Conservation (phyloP, 2,797 vertebrate genomes). For the Syngnathus acus region DNA sequence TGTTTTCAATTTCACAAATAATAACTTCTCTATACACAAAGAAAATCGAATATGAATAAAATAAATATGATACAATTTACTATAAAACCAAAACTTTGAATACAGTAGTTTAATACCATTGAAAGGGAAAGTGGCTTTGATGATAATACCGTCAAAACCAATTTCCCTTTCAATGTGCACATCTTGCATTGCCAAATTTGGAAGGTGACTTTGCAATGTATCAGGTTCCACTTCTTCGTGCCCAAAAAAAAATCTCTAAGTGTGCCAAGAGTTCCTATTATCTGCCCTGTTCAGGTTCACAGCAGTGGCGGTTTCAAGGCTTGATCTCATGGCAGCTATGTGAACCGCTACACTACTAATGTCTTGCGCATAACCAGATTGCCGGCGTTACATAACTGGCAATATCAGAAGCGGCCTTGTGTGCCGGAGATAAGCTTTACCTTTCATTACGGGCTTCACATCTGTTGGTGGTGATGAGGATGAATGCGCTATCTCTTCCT, state of each 20-base stretch:
- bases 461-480: conserved; percentile 68
- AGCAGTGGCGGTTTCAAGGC: not conserved
- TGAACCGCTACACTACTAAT: not conserved
- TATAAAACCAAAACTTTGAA: too few relatives aligned
- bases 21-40: too few relatives aligned
- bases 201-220: not conserved
- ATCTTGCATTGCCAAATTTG: not conserved
- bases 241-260: not conserved
- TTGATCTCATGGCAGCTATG: not conserved
- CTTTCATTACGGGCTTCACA: conserved; percentile 71
- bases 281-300: not conserved
- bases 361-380: not conserved
- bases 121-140: too few relatives aligned
- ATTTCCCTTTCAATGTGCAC: not conserved
- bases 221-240: not conserved
- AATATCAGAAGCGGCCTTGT: not conserved
- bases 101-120: too few relatives aligned
- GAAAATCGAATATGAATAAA: too few relatives aligned
- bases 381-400: too few relatives aligned
- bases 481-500: conserved; percentile 10
- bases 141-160: not conserved
- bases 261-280: not conserved
- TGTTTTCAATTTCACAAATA: too few relatives aligned
- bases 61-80: too few relatives aligned
- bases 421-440: conserved; percentile 52